Evolutionary conservation across 2,113 vertebrate genomes (phyloP).

Genomic region (Oostethus manadensis): DNA sequence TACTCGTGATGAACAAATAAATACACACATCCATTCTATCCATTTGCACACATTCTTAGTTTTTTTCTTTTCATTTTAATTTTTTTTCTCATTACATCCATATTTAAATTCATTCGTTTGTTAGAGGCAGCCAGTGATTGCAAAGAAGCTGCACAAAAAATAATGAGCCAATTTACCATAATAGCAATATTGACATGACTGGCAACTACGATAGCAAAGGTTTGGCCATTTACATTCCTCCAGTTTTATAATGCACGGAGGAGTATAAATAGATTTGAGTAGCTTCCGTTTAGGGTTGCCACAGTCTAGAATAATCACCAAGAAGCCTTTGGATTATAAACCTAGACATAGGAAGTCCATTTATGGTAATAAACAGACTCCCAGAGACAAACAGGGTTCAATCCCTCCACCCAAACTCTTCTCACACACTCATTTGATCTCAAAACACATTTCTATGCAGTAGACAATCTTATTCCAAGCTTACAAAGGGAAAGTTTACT

Average conservation of each 20-base stretch:
- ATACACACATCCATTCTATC: constrained; percentile 52
- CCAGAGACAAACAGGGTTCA: constrained; percentile 48
- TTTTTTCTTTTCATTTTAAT: constrained; percentile 14
- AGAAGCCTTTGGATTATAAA: constrained; percentile 37
- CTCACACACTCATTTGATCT: constrained; percentile 45
- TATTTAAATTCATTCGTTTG: constrained; percentile 36
- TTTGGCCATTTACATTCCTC: constrained; percentile 39
- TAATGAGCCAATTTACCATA: constrained; percentile 10
- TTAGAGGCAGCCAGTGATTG: constrained; percentile 48
- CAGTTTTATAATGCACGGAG: constrained; percentile 18
- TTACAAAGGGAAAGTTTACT: constrained; percentile 51
- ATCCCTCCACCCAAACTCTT: constrained; percentile 29
- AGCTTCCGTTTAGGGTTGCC: constrained; percentile 41
- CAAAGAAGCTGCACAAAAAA: constrained; percentile 26
- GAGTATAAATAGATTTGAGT: constrained; percentile 29
- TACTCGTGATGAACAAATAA: constrained; percentile 57
- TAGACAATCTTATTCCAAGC: constrained; percentile 69
- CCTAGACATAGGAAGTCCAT: constrained; percentile 37
- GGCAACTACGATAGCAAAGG: constrained; percentile 18
- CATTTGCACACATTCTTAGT: constrained; percentile 27
- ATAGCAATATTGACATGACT: constrained; percentile 21
- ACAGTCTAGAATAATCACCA: constrained; percentile 44
- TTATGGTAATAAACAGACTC: constrained; percentile 43
- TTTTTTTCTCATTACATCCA: constrained; percentile 37
- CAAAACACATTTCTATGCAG: constrained; percentile 61